Evolutionary conservation across 2,797 vertebrate genomes (phyloP).

Genomic region (Anguilla megastoma): DNA sequence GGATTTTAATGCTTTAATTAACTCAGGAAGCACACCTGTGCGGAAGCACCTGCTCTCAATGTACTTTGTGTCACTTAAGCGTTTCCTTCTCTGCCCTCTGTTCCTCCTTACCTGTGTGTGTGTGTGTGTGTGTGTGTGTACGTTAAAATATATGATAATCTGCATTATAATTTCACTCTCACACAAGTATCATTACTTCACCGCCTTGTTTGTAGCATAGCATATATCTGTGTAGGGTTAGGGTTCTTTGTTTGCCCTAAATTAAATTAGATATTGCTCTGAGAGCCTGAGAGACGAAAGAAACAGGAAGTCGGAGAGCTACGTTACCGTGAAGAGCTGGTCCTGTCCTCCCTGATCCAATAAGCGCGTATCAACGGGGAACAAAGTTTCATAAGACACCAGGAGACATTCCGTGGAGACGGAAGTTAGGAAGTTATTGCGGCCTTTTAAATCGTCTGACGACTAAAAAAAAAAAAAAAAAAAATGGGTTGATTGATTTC

Average conservation of each 20-base stretch:
- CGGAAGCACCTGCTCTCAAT: not conserved
- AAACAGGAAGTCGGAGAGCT: not conserved
- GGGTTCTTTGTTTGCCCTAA: not conserved
- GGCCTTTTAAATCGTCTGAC: not conserved
- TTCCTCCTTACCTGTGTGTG: not conserved
- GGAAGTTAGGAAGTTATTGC: not conserved
- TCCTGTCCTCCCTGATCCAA: not conserved
- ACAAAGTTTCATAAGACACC: not conserved
- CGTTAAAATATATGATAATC: too few species aligned
- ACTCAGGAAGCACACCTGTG: not conserved
- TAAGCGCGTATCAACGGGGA: not conserved
- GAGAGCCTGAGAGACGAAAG: not conserved
- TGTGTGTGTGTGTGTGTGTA: not conserved
- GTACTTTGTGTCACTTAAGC: too few species aligned
- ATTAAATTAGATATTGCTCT: not conserved
- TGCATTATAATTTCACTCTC: too few species aligned
- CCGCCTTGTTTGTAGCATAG: too few species aligned
- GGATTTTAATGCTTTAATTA: not conserved
- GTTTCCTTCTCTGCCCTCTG: too few species aligned
- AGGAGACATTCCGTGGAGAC: not conserved
- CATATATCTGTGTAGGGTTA: too few species aligned
- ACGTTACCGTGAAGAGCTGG: not conserved
- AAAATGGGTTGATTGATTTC: conserved; percentile 1
- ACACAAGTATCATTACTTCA: too few species aligned
- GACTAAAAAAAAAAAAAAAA: not conserved